These are phyloP conservation scores for Clarias gariepinus DNA, from an alignment of 2,113 vertebrate genomes.

Conservation along the genomic window DNA sequence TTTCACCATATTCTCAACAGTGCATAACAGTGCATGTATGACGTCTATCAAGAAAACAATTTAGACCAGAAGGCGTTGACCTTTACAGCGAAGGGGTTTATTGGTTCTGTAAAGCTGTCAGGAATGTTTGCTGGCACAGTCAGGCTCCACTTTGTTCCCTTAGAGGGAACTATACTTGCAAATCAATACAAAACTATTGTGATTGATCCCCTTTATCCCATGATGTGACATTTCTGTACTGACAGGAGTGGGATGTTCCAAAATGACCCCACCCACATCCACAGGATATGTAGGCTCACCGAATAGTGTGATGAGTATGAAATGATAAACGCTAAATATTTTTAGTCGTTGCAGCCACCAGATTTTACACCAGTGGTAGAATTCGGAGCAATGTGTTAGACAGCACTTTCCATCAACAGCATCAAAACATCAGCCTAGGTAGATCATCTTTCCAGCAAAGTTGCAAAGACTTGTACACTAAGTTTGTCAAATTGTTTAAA, in stretches of 20 bases:
- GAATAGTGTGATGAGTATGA: not conserved
- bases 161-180: not conserved
- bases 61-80: not conserved
- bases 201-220: not conserved
- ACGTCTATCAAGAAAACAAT: not conserved
- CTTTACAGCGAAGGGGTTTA: not conserved
- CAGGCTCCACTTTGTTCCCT: not conserved
- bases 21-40: not conserved
- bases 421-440: not conserved
- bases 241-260: not conserved
- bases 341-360: not conserved
- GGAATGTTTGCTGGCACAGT: not conserved
- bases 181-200: not conserved
- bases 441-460: not conserved
- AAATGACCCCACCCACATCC: not conserved
- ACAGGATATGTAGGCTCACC: not conserved
- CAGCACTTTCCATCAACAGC: not conserved
- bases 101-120: not conserved
- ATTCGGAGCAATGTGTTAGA: not conserved
- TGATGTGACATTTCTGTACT: not conserved
- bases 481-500: not conserved
- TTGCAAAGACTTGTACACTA: not conserved
- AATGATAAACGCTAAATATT: not conserved
- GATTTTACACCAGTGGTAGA: not conserved
- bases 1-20: not conserved